These are phyloP conservation scores for Atherinosoma microstoma DNA, from an alignment of 2,797 vertebrate genomes.

Conservation along the genomic window DNA sequence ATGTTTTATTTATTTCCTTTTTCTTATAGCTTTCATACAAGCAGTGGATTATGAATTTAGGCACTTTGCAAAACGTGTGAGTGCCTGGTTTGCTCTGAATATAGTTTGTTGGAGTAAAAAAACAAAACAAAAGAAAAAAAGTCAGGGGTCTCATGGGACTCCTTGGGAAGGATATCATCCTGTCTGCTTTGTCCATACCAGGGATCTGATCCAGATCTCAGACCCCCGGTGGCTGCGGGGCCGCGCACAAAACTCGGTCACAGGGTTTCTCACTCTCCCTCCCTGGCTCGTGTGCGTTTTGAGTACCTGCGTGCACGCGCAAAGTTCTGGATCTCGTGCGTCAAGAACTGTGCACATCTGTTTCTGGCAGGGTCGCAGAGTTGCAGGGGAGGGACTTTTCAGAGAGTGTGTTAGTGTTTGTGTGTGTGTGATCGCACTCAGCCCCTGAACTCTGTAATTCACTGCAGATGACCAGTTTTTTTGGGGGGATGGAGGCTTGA, in stretches of 20 bases:
- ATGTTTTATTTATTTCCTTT: background rate
- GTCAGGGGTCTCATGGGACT: slow-evolving; percentile 76
- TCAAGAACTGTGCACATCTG: slow-evolving; percentile 76
- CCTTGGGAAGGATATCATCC: slow-evolving; percentile 89
- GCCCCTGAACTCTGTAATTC: slow-evolving; percentile 74
- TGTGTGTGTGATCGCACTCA: slow-evolving; percentile 37
- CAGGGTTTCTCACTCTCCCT: slow-evolving; percentile 48
- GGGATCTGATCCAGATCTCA: slow-evolving; percentile 75
- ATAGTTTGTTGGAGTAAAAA: background rate
- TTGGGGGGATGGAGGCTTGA: slow-evolving; percentile 74
- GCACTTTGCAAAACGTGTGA: slow-evolving; percentile 3
- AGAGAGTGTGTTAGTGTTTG: slow-evolving; percentile 18
- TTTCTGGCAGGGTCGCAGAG: slow-evolving; percentile 58
- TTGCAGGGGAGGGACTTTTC: slow-evolving; percentile 66
- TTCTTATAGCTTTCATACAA: background rate
- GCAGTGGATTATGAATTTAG: background rate
- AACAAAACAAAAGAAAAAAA: background rate
- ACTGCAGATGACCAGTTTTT: slow-evolving; percentile 84
- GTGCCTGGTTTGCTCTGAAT: background rate
- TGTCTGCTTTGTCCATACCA: slow-evolving; percentile 79
- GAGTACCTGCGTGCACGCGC: slow-evolving; percentile 51
- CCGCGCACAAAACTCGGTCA: slow-evolving; percentile 71
- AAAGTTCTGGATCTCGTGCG: slow-evolving; percentile 39
- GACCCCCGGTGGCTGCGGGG: slow-evolving; percentile 64
- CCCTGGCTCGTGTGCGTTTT: slow-evolving; percentile 14